Conservation (phyloP, 1,140 invertebrate genomes). For the Ericerus pela region DNA sequence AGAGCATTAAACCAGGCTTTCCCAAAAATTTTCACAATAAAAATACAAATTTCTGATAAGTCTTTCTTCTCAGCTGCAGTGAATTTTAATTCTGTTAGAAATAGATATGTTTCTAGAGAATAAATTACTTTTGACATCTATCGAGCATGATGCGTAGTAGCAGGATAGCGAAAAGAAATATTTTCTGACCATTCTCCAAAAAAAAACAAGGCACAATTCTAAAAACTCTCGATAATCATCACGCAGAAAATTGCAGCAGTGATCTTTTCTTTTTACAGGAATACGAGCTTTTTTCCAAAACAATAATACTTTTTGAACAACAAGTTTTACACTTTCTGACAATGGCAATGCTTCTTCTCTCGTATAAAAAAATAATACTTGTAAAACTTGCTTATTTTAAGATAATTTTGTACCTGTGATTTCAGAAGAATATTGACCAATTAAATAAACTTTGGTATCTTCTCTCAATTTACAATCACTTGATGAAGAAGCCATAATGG, state of each 20-base stretch:
- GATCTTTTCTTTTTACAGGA: too few relatives aligned
- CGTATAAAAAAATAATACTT: too few relatives aligned
- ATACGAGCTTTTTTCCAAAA: too few relatives aligned
- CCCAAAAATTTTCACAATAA: conserved; percentile 24
- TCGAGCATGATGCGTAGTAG: conserved; percentile 21
- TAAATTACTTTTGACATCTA: conserved; percentile 24
- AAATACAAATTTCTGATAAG: conserved; percentile 24
- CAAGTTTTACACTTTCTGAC: too few relatives aligned
- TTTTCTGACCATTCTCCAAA: conserved; percentile 25
- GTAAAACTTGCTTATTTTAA: too few relatives aligned
- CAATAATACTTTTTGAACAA: too few relatives aligned
- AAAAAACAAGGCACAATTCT: conserved; percentile 30
- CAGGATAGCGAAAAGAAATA: conserved; percentile 26
- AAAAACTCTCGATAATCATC: conserved; percentile 32
- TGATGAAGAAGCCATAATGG: too few relatives aligned
- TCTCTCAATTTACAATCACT: too few relatives aligned
- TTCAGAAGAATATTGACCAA: too few relatives aligned
- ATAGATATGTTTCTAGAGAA: conserved; percentile 22
- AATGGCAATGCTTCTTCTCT: too few relatives aligned
- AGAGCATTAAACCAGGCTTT: conserved; percentile 24
- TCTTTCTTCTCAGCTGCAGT: conserved; percentile 23
- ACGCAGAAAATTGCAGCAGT: conserved; percentile 20
- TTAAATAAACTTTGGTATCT: too few relatives aligned
- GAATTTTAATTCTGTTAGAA: conserved; percentile 21
- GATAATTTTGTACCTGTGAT: too few relatives aligned